phyloP scores from a whole-genome alignment of 1,140 invertebrate species.

The Armadillidium nasatum region DNA sequence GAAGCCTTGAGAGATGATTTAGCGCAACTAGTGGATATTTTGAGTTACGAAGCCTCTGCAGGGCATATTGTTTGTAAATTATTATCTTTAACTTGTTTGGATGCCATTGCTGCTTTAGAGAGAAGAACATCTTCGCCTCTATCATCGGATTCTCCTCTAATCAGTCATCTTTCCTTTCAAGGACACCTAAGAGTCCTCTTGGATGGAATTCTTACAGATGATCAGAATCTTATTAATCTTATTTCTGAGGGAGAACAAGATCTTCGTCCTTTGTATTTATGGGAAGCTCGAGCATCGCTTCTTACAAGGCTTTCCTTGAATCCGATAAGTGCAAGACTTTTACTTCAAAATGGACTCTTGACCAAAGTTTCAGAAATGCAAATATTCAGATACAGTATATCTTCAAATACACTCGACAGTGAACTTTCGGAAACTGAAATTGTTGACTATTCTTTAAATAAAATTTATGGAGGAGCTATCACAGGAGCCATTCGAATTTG shows the following conservation, averaged over 20 bases:
- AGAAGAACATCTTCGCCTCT: constrained; percentile 67
- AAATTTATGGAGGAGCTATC: constrained; percentile 68
- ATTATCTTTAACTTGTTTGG: constrained; percentile 73
- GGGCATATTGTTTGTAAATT: constrained; percentile 80
- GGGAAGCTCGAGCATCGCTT: constrained; percentile 80
- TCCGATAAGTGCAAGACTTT: constrained; percentile 65
- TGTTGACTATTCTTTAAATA: constrained; percentile 46
- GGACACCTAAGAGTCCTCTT: constrained; percentile 81
- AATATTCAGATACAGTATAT: constrained; percentile 65
- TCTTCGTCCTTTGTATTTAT: constrained; percentile 73
- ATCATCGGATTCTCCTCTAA: constrained; percentile 60
- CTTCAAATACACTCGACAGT: constrained; percentile 56
- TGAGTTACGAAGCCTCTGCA: constrained; percentile 78
- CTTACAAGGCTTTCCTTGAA: constrained; percentile 68
- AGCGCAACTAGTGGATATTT: constrained; percentile 72
- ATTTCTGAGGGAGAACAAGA: constrained; percentile 65
- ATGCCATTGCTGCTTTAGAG: constrained; percentile 70
- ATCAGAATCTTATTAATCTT: constrained; percentile 63
- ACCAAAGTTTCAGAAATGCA: constrained; percentile 67
- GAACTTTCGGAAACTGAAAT: constrained; percentile 51
- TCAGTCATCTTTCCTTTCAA: constrained; percentile 47
- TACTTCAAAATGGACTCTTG: constrained; percentile 69
- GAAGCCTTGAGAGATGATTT: constrained; percentile 66
- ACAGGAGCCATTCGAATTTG: constrained; percentile 72
- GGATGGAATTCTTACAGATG: constrained; percentile 69